A percentile compares a stretch with the other conserved stretches of the same genome.
Conservation (phyloP, 2,888 invertebrate species). For the Drosophila testacea region DNA sequence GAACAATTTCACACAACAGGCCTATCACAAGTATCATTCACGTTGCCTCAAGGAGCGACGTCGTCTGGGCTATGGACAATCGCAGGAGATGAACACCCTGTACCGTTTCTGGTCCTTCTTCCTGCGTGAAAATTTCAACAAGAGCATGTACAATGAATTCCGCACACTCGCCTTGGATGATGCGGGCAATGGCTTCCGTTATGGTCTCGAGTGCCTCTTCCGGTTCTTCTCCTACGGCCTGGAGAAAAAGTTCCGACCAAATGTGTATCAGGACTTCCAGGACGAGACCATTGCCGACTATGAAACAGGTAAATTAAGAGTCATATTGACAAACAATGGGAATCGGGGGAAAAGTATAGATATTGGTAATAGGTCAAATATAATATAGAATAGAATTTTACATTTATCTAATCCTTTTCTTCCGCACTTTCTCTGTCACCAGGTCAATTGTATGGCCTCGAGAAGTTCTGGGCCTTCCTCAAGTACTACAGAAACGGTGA, state of each 20-base stretch:
- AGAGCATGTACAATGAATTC: constrained; percentile 99
- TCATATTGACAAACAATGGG: too few species aligned
- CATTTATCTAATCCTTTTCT: background rate
- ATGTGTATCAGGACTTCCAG: constrained; percentile 98
- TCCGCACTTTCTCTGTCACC: background rate
- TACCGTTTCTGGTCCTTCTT: constrained; percentile 99
- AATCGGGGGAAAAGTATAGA: too few species aligned
- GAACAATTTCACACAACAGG: constrained; percentile 99
- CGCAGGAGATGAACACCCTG: constrained; percentile 99
- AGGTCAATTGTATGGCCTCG: constrained; percentile 98
- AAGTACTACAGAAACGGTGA: constrained; percentile 96
- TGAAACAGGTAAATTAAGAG: constrained; percentile 88
- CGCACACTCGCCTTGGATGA: constrained; percentile 96
- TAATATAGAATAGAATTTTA: too few species aligned
- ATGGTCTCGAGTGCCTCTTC: constrained; percentile 94
- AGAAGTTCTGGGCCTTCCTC: constrained; percentile 99
- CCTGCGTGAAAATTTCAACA: constrained; percentile 98
- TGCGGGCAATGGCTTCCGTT: constrained; percentile 95
- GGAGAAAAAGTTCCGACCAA: constrained; percentile 97
- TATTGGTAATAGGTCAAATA: too few species aligned
- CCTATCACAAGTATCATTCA: constrained; percentile 97
- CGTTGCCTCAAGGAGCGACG: constrained; percentile 96
- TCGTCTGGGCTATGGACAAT: constrained; percentile 96
- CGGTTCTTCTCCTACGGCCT: constrained; percentile 99
- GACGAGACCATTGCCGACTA: constrained; percentile 95